Evolutionary conservation across 1,140 invertebrate species (phyloP).

Genomic region (Phymastichus coffea): DNA sequence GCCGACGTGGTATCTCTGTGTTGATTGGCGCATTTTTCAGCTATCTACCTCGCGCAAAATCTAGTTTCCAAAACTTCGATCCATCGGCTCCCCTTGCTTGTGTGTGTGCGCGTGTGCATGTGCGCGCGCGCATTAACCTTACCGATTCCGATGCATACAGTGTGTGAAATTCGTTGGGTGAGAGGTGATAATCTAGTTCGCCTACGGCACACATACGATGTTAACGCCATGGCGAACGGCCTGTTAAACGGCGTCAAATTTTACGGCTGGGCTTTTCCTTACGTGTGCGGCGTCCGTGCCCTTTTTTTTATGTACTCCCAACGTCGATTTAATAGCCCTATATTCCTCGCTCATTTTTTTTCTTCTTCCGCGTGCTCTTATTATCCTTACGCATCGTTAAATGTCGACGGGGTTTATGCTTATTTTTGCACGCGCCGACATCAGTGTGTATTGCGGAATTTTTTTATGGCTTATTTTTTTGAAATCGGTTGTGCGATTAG

Average conservation of each 20-base stretch:
- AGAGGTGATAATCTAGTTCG: slow-evolving; percentile 26
- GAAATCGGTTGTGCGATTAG: too few relatives aligned
- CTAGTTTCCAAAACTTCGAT: slow-evolving; percentile 21
- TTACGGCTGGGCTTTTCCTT: slow-evolving; percentile 16
- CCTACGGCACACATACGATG: too few relatives aligned
- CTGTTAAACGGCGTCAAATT: slow-evolving; percentile 24
- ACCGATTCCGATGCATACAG: too few relatives aligned
- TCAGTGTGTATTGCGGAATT: too few relatives aligned
- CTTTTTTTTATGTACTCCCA: background rate
- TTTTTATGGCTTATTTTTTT: too few relatives aligned
- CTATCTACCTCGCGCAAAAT: background rate
- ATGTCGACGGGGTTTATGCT: too few relatives aligned
- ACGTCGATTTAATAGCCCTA: background rate
- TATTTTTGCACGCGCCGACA: too few relatives aligned
- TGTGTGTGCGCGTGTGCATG: background rate
- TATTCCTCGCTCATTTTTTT: background rate
- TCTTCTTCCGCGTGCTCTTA: too few relatives aligned
- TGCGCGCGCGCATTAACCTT: background rate
- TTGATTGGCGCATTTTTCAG: slow-evolving; percentile 15
- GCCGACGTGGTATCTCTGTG: slow-evolving; percentile 2
- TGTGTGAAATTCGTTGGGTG: background rate
- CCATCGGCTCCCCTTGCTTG: background rate
- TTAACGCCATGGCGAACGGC: slow-evolving; percentile 22
- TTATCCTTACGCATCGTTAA: too few relatives aligned
- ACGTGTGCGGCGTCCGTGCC: background rate